Percentiles rank a stretch among this genome's conserved stretches.
These are phyloP conservation scores for Acleris cristana DNA, from an alignment of 2,888 invertebrate species.

Conservation along the genomic window DNA sequence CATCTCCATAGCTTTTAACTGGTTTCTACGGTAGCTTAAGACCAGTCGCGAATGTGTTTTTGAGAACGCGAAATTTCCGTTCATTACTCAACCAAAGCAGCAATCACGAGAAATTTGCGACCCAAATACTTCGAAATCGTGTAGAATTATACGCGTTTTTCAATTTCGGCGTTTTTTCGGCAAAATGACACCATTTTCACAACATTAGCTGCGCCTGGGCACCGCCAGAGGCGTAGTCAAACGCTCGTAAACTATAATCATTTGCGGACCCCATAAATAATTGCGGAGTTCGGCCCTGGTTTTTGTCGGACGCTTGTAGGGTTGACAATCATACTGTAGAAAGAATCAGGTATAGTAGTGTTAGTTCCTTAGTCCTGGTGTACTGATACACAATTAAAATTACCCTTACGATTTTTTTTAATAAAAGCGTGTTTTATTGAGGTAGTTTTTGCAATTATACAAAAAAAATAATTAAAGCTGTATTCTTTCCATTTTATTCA, in stretches of 20 bases:
- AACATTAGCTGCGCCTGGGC: conserved; percentile 50
- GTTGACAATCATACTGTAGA: too few species aligned
- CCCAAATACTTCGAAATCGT: conserved; percentile 34
- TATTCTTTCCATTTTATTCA: too few species aligned
- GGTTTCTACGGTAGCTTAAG: conserved; percentile 13
- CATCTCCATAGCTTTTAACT: background rate
- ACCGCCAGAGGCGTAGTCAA: conserved; percentile 65
- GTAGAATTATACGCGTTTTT: conserved; percentile 36
- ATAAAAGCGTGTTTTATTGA: too few species aligned
- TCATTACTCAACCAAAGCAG: conserved; percentile 34
- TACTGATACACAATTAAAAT: too few species aligned
- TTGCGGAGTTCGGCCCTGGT: conserved; percentile 75
- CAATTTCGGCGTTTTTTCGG: conserved; percentile 34
- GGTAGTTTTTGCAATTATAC: too few species aligned
- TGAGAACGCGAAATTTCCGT: conserved; percentile 29
- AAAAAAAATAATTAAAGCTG: too few species aligned
- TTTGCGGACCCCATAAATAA: conserved; percentile 81
- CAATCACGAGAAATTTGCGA: conserved; percentile 36
- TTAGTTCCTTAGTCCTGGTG: too few species aligned
- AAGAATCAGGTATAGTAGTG: too few species aligned
- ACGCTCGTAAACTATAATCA: conserved; percentile 81
- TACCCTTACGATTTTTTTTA: too few species aligned
- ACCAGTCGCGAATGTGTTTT: conserved; percentile 15
- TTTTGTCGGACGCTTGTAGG: conserved; percentile 62
- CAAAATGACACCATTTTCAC: conserved; percentile 49